Evolutionary conservation across 2,113 vertebrate genomes (phyloP), one percentile per base, ranked within the genome.

Genomic region (Nipponia nippon): DNA sequence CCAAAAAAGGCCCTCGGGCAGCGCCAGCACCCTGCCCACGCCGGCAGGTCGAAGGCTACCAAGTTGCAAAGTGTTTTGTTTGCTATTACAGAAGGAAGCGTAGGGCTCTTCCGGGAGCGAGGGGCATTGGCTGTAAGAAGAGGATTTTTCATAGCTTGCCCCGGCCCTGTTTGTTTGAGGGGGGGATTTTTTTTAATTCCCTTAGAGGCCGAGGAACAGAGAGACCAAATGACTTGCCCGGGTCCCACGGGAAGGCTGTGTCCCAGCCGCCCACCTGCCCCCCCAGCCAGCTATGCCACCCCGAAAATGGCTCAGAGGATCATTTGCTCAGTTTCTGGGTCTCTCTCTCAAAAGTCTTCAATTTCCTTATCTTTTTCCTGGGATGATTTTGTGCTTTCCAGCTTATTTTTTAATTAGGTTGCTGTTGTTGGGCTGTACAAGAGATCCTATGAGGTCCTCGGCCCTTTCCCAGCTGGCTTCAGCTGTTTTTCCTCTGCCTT

Each of bases 231-330:
- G 7, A 58, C 13, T 55, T 1, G 8, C 26, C 25, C 1, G 1
- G 18, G 32, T 81, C 34, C 26, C 23, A 44, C 0, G 1, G 38
- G 47, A 78, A 47, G 42, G 30, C 34, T 50, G 15, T 30, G 15
- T 61, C 67, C 50, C 58, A 83, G 63, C 15, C 4, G 2, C 10
- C 9, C 6, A 7, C 20, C 76, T 58, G 26, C 72, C 46, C 66
- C 9, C 17, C 14, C 0, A 2, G 25, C 18, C 34, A 26, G 52
- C 29, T 29, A 30, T 1, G 6, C 49, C 1, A 1, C 56, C 30
- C 50, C 80, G 23, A 26, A 61, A 71, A 3, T 0, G 0, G 22
- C 61, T 63, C 38, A 67, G 32, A 79, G 18, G 20, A 86, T 34
- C 3, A 26, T n/a, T 38, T 80, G 14, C 44, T 59, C 25, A 20